Evolutionary conservation across 2,888 invertebrate genomes (phyloP).

Genomic region (Sipha maydis): DNA sequence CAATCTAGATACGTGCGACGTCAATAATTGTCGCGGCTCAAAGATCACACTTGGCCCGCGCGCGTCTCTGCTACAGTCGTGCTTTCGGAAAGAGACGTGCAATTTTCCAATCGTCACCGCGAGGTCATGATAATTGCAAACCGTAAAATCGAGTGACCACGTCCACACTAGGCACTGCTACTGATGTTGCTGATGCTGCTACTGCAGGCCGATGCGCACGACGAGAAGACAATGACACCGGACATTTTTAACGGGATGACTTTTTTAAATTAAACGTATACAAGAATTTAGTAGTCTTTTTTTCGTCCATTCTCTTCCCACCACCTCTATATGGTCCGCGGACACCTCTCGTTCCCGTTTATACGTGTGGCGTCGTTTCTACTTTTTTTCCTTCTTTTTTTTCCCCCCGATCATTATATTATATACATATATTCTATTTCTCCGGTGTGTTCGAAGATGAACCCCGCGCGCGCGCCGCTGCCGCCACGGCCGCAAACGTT

Average conservation of each 20-base stretch:
- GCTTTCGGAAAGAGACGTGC: neutral
- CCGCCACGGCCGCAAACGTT: neutral
- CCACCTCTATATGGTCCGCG: neutral
- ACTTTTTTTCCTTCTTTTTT: neutral
- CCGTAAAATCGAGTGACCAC: constrained; percentile 45
- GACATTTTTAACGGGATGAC: constrained; percentile 57
- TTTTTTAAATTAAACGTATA: constrained; percentile 44
- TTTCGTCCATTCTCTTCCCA: neutral
- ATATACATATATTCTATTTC: neutral
- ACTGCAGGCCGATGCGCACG: neutral
- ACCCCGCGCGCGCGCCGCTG: neutral
- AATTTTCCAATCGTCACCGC: constrained; percentile 8
- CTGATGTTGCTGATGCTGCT: too few species aligned
- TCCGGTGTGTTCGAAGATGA: neutral
- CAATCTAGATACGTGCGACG: constrained; percentile 4
- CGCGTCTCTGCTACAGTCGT: neutral
- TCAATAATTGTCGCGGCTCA: neutral
- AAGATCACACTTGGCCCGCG: neutral
- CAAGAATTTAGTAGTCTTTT: constrained; percentile 3
- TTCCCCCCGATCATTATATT: neutral
- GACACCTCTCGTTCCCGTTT: constrained; percentile 31
- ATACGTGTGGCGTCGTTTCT: constrained; percentile 4
- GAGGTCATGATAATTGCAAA: constrained; percentile 34
- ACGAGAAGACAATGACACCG: constrained; percentile 49
- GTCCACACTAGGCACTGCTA: neutral